A percentile compares a stretch with the other conserved stretches of the same genome.
Conservation (phyloP, 2,113 vertebrate species). For the Passer domesticus region DNA sequence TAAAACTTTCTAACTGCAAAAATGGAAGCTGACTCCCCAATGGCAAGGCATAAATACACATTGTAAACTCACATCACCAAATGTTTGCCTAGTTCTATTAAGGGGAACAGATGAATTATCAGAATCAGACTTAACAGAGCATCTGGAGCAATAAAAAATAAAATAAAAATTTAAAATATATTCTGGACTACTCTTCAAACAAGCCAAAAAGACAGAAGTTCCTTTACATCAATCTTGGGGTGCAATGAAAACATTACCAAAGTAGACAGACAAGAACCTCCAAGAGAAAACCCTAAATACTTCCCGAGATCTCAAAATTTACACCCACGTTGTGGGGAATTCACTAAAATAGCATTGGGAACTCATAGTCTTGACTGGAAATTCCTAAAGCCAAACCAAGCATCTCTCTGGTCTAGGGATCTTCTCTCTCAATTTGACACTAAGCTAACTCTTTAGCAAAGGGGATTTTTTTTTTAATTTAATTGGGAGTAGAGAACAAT, state of each 20-base stretch:
- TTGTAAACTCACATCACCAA: constrained; percentile 35
- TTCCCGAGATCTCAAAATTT: neutral
- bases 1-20: constrained; percentile 49
- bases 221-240: neutral
- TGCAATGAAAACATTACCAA: neutral
- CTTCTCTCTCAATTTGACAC: neutral
- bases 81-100: constrained; percentile 31
- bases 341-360: neutral
- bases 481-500: neutral
- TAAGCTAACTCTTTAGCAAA: neutral
- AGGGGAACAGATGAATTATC: constrained; percentile 36
- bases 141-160: constrained; percentile 33
- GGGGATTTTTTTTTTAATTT: neutral
- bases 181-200: constrained; percentile 19
- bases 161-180: neutral
- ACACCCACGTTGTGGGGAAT: neutral
- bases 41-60: constrained; percentile 41
- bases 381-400: neutral
- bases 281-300: neutral
- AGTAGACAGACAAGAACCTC: neutral
- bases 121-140: constrained; percentile 15
- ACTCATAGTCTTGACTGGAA: neutral
- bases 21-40: constrained; percentile 24
- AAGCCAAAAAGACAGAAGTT: neutral
- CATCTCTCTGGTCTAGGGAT: neutral